Evolutionary conservation across 2,797 vertebrate genomes (phyloP).

Genomic region (Carapus acus): DNA sequence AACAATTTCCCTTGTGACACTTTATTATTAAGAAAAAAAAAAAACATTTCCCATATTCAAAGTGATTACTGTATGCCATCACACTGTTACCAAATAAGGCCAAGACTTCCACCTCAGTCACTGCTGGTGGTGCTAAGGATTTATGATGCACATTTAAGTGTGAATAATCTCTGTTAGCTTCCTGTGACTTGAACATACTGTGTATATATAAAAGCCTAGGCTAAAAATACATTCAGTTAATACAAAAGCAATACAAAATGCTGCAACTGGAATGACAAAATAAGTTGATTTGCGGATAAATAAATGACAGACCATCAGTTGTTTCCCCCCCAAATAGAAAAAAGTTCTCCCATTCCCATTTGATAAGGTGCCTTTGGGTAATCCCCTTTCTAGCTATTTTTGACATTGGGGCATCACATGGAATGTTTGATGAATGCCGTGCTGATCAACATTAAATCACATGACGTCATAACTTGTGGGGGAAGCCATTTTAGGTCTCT

Average conservation of each 20-base stretch:
- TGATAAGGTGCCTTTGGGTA: too few relatives aligned
- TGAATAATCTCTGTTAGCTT: constrained; percentile 33
- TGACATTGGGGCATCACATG: too few relatives aligned
- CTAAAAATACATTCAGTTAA: constrained; percentile 58
- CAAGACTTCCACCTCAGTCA: neutral
- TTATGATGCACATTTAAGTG: constrained; percentile 19
- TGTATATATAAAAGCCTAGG: constrained; percentile 45
- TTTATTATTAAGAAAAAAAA: constrained; percentile 22
- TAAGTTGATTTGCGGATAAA: neutral
- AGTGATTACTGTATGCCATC: neutral
- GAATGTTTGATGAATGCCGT: too few relatives aligned
- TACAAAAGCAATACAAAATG: constrained; percentile 44
- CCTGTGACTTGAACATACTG: constrained; percentile 22
- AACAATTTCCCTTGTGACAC: neutral
- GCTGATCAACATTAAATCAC: too few relatives aligned
- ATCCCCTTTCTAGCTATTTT: too few relatives aligned
- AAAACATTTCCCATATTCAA: neutral
- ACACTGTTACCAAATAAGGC: constrained; percentile 1
- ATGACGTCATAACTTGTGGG: too few relatives aligned
- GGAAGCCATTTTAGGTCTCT: too few relatives aligned
- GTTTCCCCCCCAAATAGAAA: too few relatives aligned
- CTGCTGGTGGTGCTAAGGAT: constrained; percentile 7
- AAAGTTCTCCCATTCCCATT: too few relatives aligned
- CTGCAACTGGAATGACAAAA: constrained; percentile 49
- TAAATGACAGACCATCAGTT: too few relatives aligned